Percentiles rank a stretch among this genome's conserved stretches.
These are phyloP conservation scores for Sitta carolinensis DNA, from an alignment of 2,797 vertebrate genomes.

Conservation along the genomic window DNA sequence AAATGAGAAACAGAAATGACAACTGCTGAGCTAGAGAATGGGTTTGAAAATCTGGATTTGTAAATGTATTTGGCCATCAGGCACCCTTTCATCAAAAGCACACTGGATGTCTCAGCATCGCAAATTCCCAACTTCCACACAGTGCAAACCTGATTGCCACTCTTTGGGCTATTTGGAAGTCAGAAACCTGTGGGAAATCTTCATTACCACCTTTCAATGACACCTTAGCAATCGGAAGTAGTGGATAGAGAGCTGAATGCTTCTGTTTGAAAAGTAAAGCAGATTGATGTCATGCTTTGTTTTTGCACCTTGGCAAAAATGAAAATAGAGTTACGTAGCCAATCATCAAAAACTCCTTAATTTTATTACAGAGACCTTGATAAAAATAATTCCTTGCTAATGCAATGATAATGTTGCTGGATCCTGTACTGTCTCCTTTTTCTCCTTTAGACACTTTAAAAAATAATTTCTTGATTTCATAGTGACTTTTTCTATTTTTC, in stretches of 20 bases:
- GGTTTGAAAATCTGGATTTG: neutral
- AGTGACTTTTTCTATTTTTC: conserved; percentile 35
- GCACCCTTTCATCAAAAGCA: neutral
- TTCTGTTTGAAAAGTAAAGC: conserved; percentile 25
- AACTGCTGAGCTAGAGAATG: neutral
- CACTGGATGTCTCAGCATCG: neutral
- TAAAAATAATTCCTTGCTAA: conserved; percentile 51
- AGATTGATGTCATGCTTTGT: conserved; percentile 23
- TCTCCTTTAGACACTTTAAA: neutral
- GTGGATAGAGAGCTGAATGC: neutral
- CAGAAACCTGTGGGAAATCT: conserved; percentile 32
- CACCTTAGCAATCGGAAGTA: conserved; percentile 16
- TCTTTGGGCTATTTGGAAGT: neutral
- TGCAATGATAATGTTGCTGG: neutral
- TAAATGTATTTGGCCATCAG: neutral
- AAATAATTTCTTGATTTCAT: conserved; percentile 18
- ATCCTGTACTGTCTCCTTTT: conserved; percentile 2
- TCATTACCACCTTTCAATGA: conserved; percentile 17
- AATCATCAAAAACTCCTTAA: conserved; percentile 35
- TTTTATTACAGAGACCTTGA: conserved; percentile 52
- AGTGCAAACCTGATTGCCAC: neutral
- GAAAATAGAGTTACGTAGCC: conserved; percentile 29
- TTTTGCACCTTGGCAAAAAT: conserved; percentile 48
- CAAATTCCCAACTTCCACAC: neutral
- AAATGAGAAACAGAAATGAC: neutral